Evolutionary conservation across 2,888 invertebrate genomes (phyloP), one percentile per base, ranked within the genome.

Genomic region (Chalcis sispes): DNA sequence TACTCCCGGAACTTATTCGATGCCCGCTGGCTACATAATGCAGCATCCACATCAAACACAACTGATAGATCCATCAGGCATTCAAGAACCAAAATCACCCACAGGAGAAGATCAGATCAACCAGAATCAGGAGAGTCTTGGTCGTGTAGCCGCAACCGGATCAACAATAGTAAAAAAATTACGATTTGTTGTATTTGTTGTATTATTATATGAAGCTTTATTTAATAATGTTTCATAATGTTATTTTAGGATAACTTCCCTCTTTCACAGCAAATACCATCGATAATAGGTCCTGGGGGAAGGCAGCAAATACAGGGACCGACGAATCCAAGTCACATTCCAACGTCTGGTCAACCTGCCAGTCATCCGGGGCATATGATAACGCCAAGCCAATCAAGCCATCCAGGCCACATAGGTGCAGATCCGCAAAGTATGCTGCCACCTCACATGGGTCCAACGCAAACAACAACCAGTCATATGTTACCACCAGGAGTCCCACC

Each of bases 21-120:
- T 52, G 1, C 77, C 85, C 75, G 83, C 81, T 32, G 80, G 83
- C 42, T 88, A 87, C 59, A 82, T 84, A 20, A 84, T 88, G 80
- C 82, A 80, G 8, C 80, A 80, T 62, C 80, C 77, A 25, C 74
- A 77, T 25, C 70, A 72, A 10, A 40, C 82, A 5, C 86, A 85
- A 59, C 82, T 86, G 79, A 85, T 86, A 80, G 80, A 83, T 36
- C 73, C 83, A 15, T 80, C 84, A 71, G 66, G 79, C 13, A 84
- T 83, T 77, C 70, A 70, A n/a, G 79, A 80, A 1, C 61, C 75
- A 2, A 81, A 82, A 20, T 81, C 66, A 13, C 20, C 56, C 0
- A 5, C 67, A 10, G 54, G n/a, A 1, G 77, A 72, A 3, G 23
- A 27, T 40, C 77, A 75, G 52, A 54, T 83, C 8, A 70, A 80